Base-by-base conservation (phyloP, 2,888 invertebrate genomes). In the Diaphora mendica region DNA sequence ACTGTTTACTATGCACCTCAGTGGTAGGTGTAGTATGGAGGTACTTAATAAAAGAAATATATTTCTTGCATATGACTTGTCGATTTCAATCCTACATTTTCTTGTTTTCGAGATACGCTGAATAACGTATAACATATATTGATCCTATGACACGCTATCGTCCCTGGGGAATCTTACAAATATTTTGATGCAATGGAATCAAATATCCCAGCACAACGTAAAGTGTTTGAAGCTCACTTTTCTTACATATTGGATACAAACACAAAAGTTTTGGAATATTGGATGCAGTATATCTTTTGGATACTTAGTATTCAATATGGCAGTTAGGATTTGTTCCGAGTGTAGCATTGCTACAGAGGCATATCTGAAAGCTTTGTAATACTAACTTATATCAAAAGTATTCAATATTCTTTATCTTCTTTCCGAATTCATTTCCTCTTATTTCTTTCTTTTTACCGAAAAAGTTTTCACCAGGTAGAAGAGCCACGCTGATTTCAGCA, bases 161-260 rank as follows among this genome's bases (percentile, higher is more conserved):
- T 67, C 73, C 44, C 82, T 30, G 8, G 77, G 75, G 82, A 72
- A 20, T 55, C 20, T n/a, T 44, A 42, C 67, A 80, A 68, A 75
- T 73, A 44, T 64, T 33, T 65, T 73, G 39, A 70, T 74, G 78
- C 72, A 77, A 30, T 75, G 68, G 70, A 79, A 77, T 72, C 55
- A 72, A 79, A 81, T 78, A 81, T 79, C 74, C 70, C 33, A 42
- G 35, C 68, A 39, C 11, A 35, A 65, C 30, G 62, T 39, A 35
- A 39, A 65, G 64, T 39, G 33, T 23, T 65, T n/a, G 33, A 33
- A 65, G 39, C 39, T 65, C 33, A n/a, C 13, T 65, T 39, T 30
- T 62, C 62, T 62, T 62, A 30, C 5, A 17, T 30, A 17, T 62
- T 62, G 30, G 62, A 62, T 62, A 30, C 17, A 26, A 30, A 65